Conservation (phyloP, 2,888 invertebrate species). For the Temnothorax ravouxi region DNA sequence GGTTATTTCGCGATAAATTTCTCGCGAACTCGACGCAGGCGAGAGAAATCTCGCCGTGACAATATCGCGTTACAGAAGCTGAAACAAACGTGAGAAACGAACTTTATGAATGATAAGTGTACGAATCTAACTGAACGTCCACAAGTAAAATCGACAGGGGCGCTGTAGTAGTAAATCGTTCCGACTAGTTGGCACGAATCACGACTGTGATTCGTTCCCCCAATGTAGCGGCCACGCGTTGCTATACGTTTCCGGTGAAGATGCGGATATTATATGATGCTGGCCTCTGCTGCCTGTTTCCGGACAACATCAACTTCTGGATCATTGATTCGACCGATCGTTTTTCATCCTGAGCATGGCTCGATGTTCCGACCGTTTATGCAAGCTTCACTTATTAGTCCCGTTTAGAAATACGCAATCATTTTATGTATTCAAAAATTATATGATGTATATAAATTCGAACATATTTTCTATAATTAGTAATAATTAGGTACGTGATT, state of each 20-base stretch:
- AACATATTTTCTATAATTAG: background rate
- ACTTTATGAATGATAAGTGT: background rate
- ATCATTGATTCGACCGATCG: constrained; percentile 38
- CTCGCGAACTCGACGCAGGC: background rate
- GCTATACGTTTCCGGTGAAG: constrained; percentile 45
- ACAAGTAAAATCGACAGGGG: background rate
- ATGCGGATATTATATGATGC: constrained; percentile 55
- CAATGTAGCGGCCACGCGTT: constrained; percentile 42
- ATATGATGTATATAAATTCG: background rate
- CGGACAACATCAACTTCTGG: constrained; percentile 55
- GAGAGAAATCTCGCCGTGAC: background rate
- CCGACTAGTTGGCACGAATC: constrained; percentile 64
- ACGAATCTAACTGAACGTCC: background rate
- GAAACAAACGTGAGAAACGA: background rate
- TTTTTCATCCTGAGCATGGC: constrained; percentile 8
- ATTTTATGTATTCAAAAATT: background rate
- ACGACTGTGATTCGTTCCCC: constrained; percentile 50
- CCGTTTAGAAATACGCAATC: background rate
- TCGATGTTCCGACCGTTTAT: background rate
- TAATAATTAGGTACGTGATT: background rate
- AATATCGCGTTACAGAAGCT: background rate
- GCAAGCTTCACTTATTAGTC: background rate
- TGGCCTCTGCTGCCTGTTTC: constrained; percentile 44
- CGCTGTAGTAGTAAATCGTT: constrained; percentile 51
- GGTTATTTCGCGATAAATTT: constrained; percentile 20